Evolutionary conservation across 1,140 invertebrate species (phyloP).

Genomic region (Macrostomum lignano): DNA sequence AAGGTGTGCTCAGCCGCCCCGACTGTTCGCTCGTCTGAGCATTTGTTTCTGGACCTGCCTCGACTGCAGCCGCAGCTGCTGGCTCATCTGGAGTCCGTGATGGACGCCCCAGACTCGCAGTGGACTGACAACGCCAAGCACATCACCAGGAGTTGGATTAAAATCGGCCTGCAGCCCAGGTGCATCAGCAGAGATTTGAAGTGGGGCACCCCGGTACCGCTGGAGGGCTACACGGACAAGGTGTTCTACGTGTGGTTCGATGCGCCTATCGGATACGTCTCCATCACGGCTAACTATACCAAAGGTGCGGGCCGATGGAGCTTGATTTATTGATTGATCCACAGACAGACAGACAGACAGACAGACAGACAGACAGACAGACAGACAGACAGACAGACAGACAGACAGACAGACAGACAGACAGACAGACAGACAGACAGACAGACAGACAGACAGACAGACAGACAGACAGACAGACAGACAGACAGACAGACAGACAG

Average conservation of each 20-base stretch:
- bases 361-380: no score
- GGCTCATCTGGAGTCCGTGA: constrained; percentile 40
- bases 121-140: constrained; percentile 68
- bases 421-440: no score
- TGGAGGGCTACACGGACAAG: constrained; percentile 52
- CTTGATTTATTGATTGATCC: no score
- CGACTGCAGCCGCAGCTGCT: constrained; percentile 47
- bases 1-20: constrained; percentile 56
- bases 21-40: constrained; percentile 44
- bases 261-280: constrained; percentile 84
- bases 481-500: no score
- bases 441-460: no score
- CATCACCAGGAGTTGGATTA: constrained; percentile 62
- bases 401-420: no score
- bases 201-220: constrained; percentile 89
- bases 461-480: no score
- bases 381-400: no score
- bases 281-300: constrained; percentile 69
- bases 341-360: no score
- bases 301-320: no score
- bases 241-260: constrained; percentile 99
- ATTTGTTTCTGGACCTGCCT: constrained; percentile 72
- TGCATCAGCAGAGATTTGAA: constrained; percentile 88
- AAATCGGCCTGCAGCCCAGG: constrained; percentile 61
- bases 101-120: constrained; percentile 12